phyloP scores from a whole-genome alignment of 1,140 invertebrate genomes.

The Thaumatotibia leucotreta region DNA sequence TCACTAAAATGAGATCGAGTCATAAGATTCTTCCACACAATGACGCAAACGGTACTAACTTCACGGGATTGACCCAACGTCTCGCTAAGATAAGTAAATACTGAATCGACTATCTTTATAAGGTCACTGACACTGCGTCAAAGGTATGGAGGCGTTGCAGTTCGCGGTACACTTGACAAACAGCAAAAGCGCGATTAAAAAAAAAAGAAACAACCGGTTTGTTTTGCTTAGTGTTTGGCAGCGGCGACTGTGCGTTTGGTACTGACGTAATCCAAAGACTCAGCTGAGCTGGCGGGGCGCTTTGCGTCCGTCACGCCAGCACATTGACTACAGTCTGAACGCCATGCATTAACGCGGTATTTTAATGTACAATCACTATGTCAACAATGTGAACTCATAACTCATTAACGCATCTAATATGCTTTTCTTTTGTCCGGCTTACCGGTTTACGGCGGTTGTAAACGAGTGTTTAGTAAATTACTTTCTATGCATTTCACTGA shows the following conservation, averaged over 20 bases:
- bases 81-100: neutral
- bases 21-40: slow-evolving; percentile 48
- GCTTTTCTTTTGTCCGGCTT: neutral
- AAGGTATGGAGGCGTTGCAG: neutral
- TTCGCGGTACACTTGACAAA: neutral
- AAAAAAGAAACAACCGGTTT: neutral
- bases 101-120: neutral
- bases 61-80: slow-evolving; percentile 26
- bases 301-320: slow-evolving; percentile 31
- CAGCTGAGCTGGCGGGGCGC: slow-evolving; percentile 21
- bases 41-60: slow-evolving; percentile 56
- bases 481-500: too few species aligned
- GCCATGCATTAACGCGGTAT: slow-evolving; percentile 34
- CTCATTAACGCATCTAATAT: neutral
- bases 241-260: slow-evolving; percentile 8
- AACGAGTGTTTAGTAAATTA: too few species aligned
- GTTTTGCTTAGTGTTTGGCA: slow-evolving; percentile 8
- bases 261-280: slow-evolving; percentile 56
- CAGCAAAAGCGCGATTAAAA: neutral
- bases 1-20: slow-evolving; percentile 53
- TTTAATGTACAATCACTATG: slow-evolving; percentile 38
- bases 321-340: slow-evolving; percentile 34
- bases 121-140: neutral
- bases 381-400: slow-evolving; percentile 23
- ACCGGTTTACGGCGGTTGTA: too few species aligned